Percentiles rank a stretch among this genome's conserved stretches.
These are phyloP conservation scores for Xestia xanthographa DNA, from an alignment of 2,888 invertebrate genomes.

Conservation along the genomic window DNA sequence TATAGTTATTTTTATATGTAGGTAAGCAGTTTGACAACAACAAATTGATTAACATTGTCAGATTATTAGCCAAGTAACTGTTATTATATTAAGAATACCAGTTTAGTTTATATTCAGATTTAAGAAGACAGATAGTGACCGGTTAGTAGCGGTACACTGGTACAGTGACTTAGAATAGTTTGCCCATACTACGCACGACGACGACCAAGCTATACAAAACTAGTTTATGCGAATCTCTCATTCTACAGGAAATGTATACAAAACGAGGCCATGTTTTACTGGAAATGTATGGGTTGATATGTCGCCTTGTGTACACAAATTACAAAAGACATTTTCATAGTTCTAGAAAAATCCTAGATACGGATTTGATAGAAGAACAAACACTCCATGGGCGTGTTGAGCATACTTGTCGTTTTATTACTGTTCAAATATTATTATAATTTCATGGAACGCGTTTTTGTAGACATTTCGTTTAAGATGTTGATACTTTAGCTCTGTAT, in stretches of 20 bases:
- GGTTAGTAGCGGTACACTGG: constrained; percentile 28
- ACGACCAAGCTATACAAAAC: background rate
- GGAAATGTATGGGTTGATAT: background rate
- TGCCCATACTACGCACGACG: background rate
- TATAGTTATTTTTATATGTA: background rate
- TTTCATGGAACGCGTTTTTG: constrained; percentile 32
- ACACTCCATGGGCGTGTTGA: constrained; percentile 27
- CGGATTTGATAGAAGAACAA: constrained; percentile 30
- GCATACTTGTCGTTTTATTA: constrained; percentile 27
- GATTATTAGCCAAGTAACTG: constrained; percentile 10
- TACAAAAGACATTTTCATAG: background rate
- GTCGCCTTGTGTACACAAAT: background rate
- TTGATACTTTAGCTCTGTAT: constrained; percentile 4
- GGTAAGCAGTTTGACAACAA: background rate
- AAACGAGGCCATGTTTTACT: background rate
- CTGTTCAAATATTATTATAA: constrained; percentile 54
- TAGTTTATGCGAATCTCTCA: background rate
- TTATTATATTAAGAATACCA: constrained; percentile 25
- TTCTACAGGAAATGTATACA: background rate
- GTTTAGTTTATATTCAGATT: background rate
- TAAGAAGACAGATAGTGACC: constrained; percentile 14
- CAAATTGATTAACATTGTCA: background rate
- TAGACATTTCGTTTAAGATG: constrained; percentile 29
- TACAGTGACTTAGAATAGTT: constrained; percentile 9
- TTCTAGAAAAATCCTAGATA: constrained; percentile 33